A percentile compares a stretch with the other conserved stretches of the same genome.
These are phyloP conservation scores for Clamator glandarius DNA, from an alignment of 2,797 vertebrate genomes.

Conservation along the genomic window DNA sequence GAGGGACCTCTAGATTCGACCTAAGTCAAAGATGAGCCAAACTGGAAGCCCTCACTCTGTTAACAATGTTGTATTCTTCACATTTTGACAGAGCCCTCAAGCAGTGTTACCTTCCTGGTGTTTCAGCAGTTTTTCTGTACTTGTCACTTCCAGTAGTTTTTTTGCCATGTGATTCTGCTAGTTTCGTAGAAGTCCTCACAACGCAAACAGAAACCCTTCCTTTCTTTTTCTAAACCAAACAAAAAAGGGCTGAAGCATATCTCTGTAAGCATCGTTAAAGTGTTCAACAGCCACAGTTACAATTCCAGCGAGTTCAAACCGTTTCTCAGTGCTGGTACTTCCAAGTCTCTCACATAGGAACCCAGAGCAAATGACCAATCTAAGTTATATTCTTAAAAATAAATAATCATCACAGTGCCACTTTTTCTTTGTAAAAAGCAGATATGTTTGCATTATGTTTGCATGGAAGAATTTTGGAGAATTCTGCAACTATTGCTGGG, in stretches of 20 bases:
- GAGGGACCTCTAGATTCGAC: slow-evolving; percentile 23
- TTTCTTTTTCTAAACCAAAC: slow-evolving; percentile 78
- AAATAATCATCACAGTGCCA: slow-evolving; percentile 59
- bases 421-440: slow-evolving; percentile 78
- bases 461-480: slow-evolving; percentile 86
- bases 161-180: slow-evolving; percentile 71
- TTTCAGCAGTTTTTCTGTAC: slow-evolving; percentile 70
- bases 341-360: slow-evolving; percentile 26
- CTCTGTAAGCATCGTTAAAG: slow-evolving; percentile 73
- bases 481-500: slow-evolving; percentile 81
- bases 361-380: slow-evolving; percentile 62
- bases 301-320: slow-evolving; percentile 79
- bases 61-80: slow-evolving; percentile 67
- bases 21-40: slow-evolving; percentile 45
- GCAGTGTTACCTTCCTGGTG: slow-evolving; percentile 80
- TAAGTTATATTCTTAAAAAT: slow-evolving; percentile 42
- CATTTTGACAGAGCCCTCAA: slow-evolving; percentile 72
- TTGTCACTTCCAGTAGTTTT: slow-evolving; percentile 72
- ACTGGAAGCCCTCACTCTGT: slow-evolving; percentile 79
- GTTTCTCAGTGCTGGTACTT: slow-evolving; percentile 76
- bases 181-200: slow-evolving; percentile 72
- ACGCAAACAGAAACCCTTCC: slow-evolving; percentile 76
- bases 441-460: slow-evolving; percentile 79
- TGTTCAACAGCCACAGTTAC: slow-evolving; percentile 77
- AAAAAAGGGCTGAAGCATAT: slow-evolving; percentile 79